A percentile compares a stretch with the other conserved stretches of the same genome.
phyloP scores from a whole-genome alignment of 2,113 vertebrate genomes.

The Rhodinocichla rosea region DNA sequence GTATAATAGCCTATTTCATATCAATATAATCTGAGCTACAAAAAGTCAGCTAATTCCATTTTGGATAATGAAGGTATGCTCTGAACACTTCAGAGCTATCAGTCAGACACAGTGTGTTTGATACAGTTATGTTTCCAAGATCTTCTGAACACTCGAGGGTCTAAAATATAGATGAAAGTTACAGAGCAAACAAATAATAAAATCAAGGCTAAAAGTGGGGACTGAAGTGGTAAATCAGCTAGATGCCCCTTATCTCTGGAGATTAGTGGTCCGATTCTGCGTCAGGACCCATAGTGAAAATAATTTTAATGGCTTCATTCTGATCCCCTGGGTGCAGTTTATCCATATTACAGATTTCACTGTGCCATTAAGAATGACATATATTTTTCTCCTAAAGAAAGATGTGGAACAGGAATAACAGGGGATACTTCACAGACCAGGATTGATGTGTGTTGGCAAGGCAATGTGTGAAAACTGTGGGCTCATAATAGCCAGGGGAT shows the following conservation, averaged over 20 bases:
- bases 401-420: background rate
- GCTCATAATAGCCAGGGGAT: background rate
- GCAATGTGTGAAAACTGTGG: background rate
- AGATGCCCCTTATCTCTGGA: background rate
- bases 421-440: background rate
- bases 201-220: background rate
- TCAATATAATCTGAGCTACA: background rate
- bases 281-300: background rate
- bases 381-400: slow-evolving; percentile 12
- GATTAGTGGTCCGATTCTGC: background rate
- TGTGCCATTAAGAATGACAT: background rate
- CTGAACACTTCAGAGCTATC: background rate
- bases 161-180: background rate
- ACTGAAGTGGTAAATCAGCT: background rate
- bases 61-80: background rate
- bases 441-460: background rate
- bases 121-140: background rate
- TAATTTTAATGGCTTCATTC: background rate
- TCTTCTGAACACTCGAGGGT: background rate
- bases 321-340: background rate
- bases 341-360: background rate
- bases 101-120: background rate
- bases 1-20: background rate
- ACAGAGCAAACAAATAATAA: slow-evolving; percentile 1
- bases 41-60: slow-evolving; percentile 25